Evolutionary conservation across 2,113 vertebrate genomes (phyloP).

Genomic region (Lepus timidus): DNA sequence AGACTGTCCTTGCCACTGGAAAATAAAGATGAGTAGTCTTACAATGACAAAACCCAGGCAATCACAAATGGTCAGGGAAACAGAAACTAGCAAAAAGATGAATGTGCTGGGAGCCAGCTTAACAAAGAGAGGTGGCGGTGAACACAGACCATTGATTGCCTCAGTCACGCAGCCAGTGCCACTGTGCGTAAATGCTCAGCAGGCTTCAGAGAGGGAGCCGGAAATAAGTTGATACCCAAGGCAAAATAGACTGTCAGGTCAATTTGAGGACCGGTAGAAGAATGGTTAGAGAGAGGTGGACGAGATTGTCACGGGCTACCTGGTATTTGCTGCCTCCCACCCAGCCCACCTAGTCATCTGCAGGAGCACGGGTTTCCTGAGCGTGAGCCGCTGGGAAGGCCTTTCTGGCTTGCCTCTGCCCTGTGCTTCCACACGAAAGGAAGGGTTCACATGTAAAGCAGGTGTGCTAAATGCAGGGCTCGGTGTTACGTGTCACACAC

Average conservation of each 20-base stretch:
- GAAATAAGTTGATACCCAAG: slow-evolving; percentile 67
- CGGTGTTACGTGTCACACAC: neutral
- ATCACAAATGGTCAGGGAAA: slow-evolving; percentile 64
- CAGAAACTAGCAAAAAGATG: slow-evolving; percentile 66
- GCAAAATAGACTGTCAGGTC: slow-evolving; percentile 61
- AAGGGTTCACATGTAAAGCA: neutral
- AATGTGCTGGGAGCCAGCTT: slow-evolving; percentile 41
- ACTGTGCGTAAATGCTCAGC: slow-evolving; percentile 51
- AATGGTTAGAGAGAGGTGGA: neutral
- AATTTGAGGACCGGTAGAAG: neutral
- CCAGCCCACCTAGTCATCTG: neutral
- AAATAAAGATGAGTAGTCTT: slow-evolving; percentile 62
- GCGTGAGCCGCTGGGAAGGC: neutral
- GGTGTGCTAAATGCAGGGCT: neutral
- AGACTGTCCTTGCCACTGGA: slow-evolving; percentile 74
- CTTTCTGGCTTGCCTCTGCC: neutral
- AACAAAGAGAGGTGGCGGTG: slow-evolving; percentile 40
- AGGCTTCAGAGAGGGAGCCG: slow-evolving; percentile 28
- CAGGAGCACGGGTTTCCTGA: neutral
- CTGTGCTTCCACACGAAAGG: neutral
- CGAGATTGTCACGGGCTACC: neutral
- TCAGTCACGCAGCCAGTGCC: neutral
- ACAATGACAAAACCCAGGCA: slow-evolving; percentile 25
- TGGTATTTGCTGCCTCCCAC: neutral
- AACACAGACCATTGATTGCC: slow-evolving; percentile 35